These are phyloP conservation scores for Tachuris rubrigastra DNA, from an alignment of 2,113 vertebrate genomes.

Conservation along the genomic window DNA sequence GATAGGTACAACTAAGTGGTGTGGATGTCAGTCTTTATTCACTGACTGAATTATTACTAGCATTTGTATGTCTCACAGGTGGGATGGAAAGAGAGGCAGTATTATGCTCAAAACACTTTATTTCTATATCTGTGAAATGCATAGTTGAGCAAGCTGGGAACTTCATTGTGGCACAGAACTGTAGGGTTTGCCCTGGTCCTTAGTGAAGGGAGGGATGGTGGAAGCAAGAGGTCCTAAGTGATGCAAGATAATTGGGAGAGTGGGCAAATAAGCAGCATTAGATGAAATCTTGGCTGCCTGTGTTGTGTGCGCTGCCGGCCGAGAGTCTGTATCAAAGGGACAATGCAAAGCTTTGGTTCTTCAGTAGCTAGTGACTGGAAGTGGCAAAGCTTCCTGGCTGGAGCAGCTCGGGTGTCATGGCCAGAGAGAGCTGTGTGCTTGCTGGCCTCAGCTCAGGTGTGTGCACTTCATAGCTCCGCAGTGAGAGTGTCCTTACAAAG, in stretches of 20 bases:
- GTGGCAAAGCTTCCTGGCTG: neutral
- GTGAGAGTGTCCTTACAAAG: neutral
- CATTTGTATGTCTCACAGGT: neutral
- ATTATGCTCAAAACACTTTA: neutral
- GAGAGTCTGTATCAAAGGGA: neutral
- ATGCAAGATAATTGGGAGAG: neutral
- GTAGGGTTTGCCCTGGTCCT: neutral
- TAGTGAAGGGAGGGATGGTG: neutral
- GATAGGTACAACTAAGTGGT: neutral
- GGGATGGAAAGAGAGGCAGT: neutral
- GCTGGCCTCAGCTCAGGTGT: neutral
- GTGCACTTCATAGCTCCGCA: neutral
- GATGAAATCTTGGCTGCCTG: neutral
- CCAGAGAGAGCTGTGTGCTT: neutral
- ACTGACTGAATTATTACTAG: neutral
- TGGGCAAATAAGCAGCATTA: neutral
- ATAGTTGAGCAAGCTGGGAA: neutral
- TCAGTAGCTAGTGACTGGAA: neutral
- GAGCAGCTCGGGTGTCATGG: neutral
- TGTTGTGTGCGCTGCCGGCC: rapidly evolving
- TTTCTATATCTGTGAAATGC: neutral
- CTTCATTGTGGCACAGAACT: neutral
- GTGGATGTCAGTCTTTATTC: neutral
- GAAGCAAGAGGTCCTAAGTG: neutral
- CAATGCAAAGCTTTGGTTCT: neutral